Percentiles rank a stretch among this genome's conserved stretches.
phyloP scores from a whole-genome alignment of 2,888 invertebrate genomes.

The Uropetala carovei region DNA sequence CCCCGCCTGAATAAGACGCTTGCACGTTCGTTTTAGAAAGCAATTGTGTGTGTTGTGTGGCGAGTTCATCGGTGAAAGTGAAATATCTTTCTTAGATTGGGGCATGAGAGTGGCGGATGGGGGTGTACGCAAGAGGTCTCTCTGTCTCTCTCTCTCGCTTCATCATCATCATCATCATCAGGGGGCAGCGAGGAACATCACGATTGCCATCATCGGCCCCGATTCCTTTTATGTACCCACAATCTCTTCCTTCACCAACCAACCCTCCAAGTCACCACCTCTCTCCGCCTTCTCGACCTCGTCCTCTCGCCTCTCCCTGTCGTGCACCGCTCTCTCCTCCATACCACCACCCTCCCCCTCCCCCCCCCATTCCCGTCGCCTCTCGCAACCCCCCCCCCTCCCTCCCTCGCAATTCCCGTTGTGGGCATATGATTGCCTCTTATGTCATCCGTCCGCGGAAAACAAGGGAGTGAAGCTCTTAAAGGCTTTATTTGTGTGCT shows the following conservation, averaged over 20 bases:
- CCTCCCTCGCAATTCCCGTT: background rate
- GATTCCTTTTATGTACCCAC: background rate
- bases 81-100: background rate
- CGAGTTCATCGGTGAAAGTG: slow-evolving; percentile 39
- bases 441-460: slow-evolving; percentile 52
- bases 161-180: background rate
- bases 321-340: background rate
- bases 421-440: slow-evolving; percentile 9
- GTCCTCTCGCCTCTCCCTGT: background rate
- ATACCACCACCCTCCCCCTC: background rate
- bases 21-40: slow-evolving; percentile 28
- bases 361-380: background rate
- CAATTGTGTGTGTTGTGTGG: background rate
- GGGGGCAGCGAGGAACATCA: slow-evolving; percentile 1
- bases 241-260: background rate
- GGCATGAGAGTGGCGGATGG: background rate
- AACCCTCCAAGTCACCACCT: background rate
- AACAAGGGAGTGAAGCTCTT: slow-evolving; percentile 23
- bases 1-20: background rate
- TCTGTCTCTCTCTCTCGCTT: background rate
- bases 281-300: background rate
- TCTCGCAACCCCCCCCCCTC: background rate
- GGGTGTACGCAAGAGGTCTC: background rate
- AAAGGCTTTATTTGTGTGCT: slow-evolving; percentile 2
- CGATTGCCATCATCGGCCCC: background rate